Evolutionary conservation across 2,797 vertebrate species (phyloP), one percentile per base, ranked within the genome.

Genomic region (Sebastes kiyomatsui): DNA sequence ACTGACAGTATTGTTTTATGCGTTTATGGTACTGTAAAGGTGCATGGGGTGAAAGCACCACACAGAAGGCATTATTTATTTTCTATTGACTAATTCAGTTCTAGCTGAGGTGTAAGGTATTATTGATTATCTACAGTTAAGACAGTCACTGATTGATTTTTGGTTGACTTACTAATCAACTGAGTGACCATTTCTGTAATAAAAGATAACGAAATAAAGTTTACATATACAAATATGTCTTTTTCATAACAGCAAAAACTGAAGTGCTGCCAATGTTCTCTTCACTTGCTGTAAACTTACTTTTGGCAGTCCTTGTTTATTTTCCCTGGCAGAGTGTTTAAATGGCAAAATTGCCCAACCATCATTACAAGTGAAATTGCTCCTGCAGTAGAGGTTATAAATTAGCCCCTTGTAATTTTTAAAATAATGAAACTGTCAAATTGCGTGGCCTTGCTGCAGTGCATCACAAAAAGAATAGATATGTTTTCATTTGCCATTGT

Each of bases 281-380:
- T 59, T 60, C 9, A 60, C 10, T 54, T 79, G 23, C 42, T 32
- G 33, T 27, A 65, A 38, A 69, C 55, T n/a, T 70, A 22, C 67
- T 67, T 67, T 67, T 69, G 68, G 10, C 70, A 72, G 55, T 20
- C 6, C 28, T 70, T 81, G 55, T 79, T 75, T 83, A 75, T 82
- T 78, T 75, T 70, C 11, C 52, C 28, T 69, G 65, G 52, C 65
- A 72, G 72, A 79, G 59, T 73, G 58, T 18, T 76, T 62, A 58
- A 75, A 78, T 80, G 71, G 55, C 7, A 27, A 81, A 72, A 80
- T 77, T 82, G 65, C 70, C 65, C 49, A 18, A 70, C 60, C 23
- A 72, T 80, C 67, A 85, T 79, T 83, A 70, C 69, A 72, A 79
- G 68, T 59, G 60, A 80, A 81, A 87, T 75, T 76, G 69, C 80